phyloP scores from a whole-genome alignment of 2,888 invertebrate species.

The Epicampocera succincta region DNA sequence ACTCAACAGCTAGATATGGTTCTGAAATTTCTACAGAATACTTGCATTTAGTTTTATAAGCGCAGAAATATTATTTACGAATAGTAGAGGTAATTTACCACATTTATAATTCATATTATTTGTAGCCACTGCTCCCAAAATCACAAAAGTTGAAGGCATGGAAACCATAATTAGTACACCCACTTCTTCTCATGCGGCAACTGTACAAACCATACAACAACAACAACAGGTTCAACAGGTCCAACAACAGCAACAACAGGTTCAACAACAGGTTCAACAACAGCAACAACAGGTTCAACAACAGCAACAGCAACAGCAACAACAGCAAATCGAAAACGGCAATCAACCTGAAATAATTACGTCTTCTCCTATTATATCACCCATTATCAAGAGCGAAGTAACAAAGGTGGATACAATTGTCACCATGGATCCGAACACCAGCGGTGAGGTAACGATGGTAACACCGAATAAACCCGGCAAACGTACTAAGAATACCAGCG shows the following conservation, averaged over 20 bases:
- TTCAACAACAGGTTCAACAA: conserved; percentile 70
- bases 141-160: conserved; percentile 80
- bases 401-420: conserved; percentile 79
- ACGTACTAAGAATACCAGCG: conserved; percentile 65
- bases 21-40: no score
- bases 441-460: conserved; percentile 70
- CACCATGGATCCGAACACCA: conserved; percentile 78
- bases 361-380: conserved; percentile 79
- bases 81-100: background rate
- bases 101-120: background rate
- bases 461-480: conserved; percentile 71
- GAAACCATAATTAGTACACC: conserved; percentile 80
- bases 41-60: no score
- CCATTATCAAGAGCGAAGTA: conserved; percentile 79
- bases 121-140: conserved; percentile 78
- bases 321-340: conserved; percentile 76
- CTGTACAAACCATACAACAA: conserved; percentile 68
- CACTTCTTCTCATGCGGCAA: conserved; percentile 75
- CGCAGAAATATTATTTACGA: no score
- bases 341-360: conserved; percentile 76
- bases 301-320: conserved; percentile 69
- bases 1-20: no score
- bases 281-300: conserved; percentile 70
- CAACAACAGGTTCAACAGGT: conserved; percentile 63
- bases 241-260: conserved; percentile 55